Conservation (phyloP, 2,797 vertebrate species). For the Tokudaia muenninki region DNA sequence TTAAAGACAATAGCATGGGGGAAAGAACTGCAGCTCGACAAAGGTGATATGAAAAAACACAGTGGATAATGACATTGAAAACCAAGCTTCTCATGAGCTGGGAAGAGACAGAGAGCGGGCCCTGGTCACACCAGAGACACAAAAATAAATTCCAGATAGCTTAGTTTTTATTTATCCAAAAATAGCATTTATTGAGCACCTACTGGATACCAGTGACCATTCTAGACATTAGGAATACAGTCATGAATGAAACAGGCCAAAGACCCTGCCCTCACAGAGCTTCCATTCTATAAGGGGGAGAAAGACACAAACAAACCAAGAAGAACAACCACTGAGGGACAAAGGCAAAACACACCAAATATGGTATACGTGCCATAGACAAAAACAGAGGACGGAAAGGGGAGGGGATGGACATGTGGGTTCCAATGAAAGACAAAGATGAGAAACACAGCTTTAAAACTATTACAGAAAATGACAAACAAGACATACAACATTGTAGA, state of each 20-base stretch:
- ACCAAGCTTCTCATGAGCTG: not conserved
- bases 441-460: conserved; percentile 27
- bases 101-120: not conserved
- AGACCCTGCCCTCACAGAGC: conserved; percentile 55
- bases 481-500: conserved; percentile 10
- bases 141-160: conserved; percentile 15
- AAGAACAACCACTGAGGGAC: not conserved
- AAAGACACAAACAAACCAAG: not conserved
- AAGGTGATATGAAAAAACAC: not conserved
- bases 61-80: not conserved
- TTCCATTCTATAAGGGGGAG: conserved; percentile 63
- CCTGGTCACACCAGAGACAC: conserved; percentile 48
- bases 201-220: conserved; percentile 8
- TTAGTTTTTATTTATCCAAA: conserved; percentile 75
- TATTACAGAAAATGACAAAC: conserved; percentile 30
- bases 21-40: not conserved
- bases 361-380: not conserved
- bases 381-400: not conserved
- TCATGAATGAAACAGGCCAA: conserved; percentile 34
- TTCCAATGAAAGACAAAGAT: not conserved
- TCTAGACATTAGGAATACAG: conserved; percentile 34
- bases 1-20: not conserved
- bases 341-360: not conserved
- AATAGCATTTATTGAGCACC: conserved; percentile 73
- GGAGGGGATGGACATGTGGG: accelerated